Percentiles rank a stretch among this genome's conserved stretches.
phyloP scores from a whole-genome alignment of 2,888 invertebrate species.

The Sycophila texana region DNA sequence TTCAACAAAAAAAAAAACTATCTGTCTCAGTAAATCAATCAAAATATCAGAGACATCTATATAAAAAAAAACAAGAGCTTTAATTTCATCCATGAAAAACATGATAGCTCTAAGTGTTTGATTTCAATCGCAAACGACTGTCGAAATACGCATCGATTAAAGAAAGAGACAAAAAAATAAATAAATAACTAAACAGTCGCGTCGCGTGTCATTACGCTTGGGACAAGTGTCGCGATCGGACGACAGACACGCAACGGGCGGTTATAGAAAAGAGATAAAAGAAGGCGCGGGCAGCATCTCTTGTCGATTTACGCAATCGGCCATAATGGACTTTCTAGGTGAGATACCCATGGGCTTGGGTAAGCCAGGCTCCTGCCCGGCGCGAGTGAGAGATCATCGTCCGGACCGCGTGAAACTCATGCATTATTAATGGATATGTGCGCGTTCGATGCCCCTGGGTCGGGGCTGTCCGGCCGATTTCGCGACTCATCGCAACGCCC shows the following conservation, averaged over 20 bases:
- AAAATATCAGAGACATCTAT: no score
- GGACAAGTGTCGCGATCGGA: slow-evolving; percentile 32
- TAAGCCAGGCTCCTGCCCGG: slow-evolving; percentile 34
- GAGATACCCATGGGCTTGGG: slow-evolving; percentile 48
- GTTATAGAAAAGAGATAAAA: not conserved
- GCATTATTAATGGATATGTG: slow-evolving; percentile 54
- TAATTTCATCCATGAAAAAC: no score
- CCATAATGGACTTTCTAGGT: slow-evolving; percentile 55
- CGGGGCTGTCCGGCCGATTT: slow-evolving; percentile 20
- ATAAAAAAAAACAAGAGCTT: no score
- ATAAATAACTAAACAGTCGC: not conserved
- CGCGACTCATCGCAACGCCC: slow-evolving; percentile 17
- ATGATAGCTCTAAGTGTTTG: no score
- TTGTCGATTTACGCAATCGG: slow-evolving; percentile 34
- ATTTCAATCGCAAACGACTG: not conserved
- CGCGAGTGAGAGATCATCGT: slow-evolving; percentile 47
- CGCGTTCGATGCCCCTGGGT: not conserved
- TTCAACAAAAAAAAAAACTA: no score
- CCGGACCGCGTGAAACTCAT: slow-evolving; percentile 28
- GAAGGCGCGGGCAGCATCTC: slow-evolving; percentile 22
- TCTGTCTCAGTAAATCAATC: no score
- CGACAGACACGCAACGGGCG: not conserved
- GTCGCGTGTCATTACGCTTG: not conserved
- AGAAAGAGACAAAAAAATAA: not conserved
- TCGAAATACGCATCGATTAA: slow-evolving; percentile 10